Base-by-base conservation (phyloP, 2,888 invertebrate genomes). In the Stenurella melanura region DNA sequence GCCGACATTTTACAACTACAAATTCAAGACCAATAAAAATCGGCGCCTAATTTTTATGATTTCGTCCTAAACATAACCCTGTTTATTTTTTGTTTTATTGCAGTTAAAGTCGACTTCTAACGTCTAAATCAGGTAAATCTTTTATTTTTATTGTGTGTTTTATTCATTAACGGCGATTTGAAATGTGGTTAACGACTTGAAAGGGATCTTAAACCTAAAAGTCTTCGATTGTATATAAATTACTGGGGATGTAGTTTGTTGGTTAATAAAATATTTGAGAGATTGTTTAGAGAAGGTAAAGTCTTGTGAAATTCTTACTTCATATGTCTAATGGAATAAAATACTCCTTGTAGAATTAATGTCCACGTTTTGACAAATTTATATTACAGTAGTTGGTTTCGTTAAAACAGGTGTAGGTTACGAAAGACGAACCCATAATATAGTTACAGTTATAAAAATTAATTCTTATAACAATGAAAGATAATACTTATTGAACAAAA, bases 1-100 rank as follows among this genome's bases (percentile, higher is more conserved):
- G 81, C 82, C 80, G 69, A 78, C 81, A 80, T 86, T 87, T 86
- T 87, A 87, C 82, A 84, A 78, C 87, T 85, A 86, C 85, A 85
- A 87, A 87, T 85, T 83, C 82, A 81, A 81, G 76, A 76, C 78
- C 77, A 81, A 82, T 86, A 86, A 86, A 86, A 85, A 86, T 86
- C 82, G 86, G 84, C 85, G 85, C 84, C 85, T 78, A 80, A 82
- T 82, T 78, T 80, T 76, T 60, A 75, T 72, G 54, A 30, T 70
- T 42, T 30, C 61, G 18, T 72, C 61, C 63, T 63, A n/a, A 42
- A 54, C 72, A 11, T 54, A 17, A 7, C 63, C 71, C 61, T 30
- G 21, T 72, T 26, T 21, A 60, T 54, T 66, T 73, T 60, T 74
- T 58, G 75, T 56, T 70, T 75, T 75, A 61, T 68, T 63, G 70